These are phyloP conservation scores for Aphaenogaster ashmeadi DNA, from an alignment of 1,140 invertebrate genomes.

Conservation along the genomic window DNA sequence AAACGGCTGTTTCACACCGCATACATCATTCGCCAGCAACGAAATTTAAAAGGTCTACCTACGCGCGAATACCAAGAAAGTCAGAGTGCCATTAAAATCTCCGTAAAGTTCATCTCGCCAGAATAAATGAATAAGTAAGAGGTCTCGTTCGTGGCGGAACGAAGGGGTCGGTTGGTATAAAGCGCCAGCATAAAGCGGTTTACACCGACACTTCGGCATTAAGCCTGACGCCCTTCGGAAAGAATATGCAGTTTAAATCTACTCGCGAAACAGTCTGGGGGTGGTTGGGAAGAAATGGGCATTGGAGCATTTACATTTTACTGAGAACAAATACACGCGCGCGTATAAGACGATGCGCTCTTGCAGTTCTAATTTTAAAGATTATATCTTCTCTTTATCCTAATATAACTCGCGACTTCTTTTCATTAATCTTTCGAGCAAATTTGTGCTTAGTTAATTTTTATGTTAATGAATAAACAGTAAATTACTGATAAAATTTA, in stretches of 20 bases:
- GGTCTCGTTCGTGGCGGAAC: slow-evolving; percentile 70
- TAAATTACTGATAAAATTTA: neutral
- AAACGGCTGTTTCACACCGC: slow-evolving; percentile 16
- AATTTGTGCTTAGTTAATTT: neutral
- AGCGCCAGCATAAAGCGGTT: slow-evolving; percentile 79
- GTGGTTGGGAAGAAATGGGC: neutral
- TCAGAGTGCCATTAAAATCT: slow-evolving; percentile 79
- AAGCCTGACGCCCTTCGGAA: slow-evolving; percentile 66
- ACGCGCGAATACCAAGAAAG: slow-evolving; percentile 61
- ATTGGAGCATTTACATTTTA: slow-evolving; percentile 11
- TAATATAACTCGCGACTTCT: neutral
- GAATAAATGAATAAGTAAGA: slow-evolving; percentile 82
- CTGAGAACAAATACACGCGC: neutral
- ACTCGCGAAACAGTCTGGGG: slow-evolving; percentile 44
- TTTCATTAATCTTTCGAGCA: neutral
- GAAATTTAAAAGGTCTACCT: slow-evolving; percentile 63
- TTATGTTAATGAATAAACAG: neutral
- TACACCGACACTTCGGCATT: slow-evolving; percentile 79
- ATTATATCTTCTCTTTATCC: neutral
- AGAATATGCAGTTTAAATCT: slow-evolving; percentile 70
- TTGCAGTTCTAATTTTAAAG: neutral
- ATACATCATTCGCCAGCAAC: slow-evolving; percentile 44
- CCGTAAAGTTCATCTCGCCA: slow-evolving; percentile 79
- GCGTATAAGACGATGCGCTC: neutral
- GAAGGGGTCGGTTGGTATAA: slow-evolving; percentile 74